Percentiles rank a stretch among this genome's conserved stretches.
Conservation (phyloP, 2,113 vertebrate species). For the Ellobius talpinus region DNA sequence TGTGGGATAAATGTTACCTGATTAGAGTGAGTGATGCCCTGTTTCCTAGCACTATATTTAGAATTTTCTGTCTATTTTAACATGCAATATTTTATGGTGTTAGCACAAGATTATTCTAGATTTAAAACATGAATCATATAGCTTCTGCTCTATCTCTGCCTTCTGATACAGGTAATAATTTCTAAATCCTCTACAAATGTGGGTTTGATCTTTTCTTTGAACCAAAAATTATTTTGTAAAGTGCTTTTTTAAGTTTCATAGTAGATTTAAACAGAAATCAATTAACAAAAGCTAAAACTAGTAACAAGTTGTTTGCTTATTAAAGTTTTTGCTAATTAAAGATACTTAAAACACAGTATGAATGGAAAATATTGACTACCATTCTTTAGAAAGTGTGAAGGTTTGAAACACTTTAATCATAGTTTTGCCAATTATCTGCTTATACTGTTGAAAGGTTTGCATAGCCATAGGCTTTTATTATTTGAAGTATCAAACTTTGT, state of each 20-base stretch:
- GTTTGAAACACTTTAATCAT: background rate
- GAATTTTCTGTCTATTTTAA: conserved; percentile 13
- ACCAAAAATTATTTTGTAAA: conserved; percentile 53
- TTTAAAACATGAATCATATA: background rate
- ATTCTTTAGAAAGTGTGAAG: background rate
- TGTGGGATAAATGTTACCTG: background rate
- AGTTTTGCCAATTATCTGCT: background rate
- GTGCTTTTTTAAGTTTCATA: conserved; percentile 51
- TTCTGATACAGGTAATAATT: conserved; percentile 28
- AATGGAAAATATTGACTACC: conserved; percentile 50
- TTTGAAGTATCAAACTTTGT: conserved; percentile 7
- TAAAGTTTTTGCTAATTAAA: conserved; percentile 57
- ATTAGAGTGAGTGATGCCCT: background rate
- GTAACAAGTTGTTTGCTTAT: conserved; percentile 37
- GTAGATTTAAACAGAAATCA: conserved; percentile 55
- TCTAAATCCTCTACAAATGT: conserved; percentile 59
- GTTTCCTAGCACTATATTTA: background rate
- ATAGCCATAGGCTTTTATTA: background rate
- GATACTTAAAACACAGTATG: conserved; percentile 16
- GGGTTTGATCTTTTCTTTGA: conserved; percentile 64
- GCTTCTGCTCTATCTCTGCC: background rate
- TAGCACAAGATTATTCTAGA: background rate
- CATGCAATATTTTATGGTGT: background rate
- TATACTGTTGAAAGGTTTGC: background rate
- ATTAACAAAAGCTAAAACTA: conserved; percentile 52